Base-by-base conservation (phyloP, 2,113 vertebrate species). In the Amphiprion percula region DNA sequence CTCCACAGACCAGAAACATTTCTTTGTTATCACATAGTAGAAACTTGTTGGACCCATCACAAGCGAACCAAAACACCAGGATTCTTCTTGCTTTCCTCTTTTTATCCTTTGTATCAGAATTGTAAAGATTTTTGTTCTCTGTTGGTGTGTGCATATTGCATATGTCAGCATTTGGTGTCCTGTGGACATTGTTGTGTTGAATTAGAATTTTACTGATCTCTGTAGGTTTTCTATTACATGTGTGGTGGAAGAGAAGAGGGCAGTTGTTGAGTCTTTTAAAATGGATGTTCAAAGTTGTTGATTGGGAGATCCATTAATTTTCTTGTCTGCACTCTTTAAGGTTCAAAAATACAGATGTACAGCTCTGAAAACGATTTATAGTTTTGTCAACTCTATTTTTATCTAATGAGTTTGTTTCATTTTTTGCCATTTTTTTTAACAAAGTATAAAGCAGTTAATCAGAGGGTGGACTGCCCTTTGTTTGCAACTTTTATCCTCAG, bases 101-200 rank as follows among this genome's bases (percentile, higher is more conserved):
- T 94, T 86, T 75, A 75, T 87, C 72, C 77, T 90, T 87, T 85
- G 91, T 90, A 93, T 93, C 87, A 61, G 75, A 88, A 82, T 79
- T 86, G 88, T 85, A 55, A 66, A 87, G 94, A 93, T 92, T 78
- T 92, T 83, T 87, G 86, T 91, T 90, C 62, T 89, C 90, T 93
- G 93, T 95, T 95, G 95, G 92, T 91, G 94, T 97, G 95, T 97
- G 96, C 95, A 96, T 94, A 90, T 91, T 91, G 90, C 88, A 97
- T 93, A 96, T 94, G 94, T 85, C 95, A 92, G 95, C 95, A 93
- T 95, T 91, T 87, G 91, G 86, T 95, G 95, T 94, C 92, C 91
- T 91, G 94, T 95, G 94, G 94, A 95, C 96, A 94, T 92, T 95
- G 88, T 93, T 95, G 95, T 89, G 94, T 95, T 94, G 90, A 95